Percentiles rank a stretch among this genome's conserved stretches.
Evolutionary conservation across 2,797 vertebrate species (phyloP).

Genomic region (Ptychobarbus kaznakovi): DNA sequence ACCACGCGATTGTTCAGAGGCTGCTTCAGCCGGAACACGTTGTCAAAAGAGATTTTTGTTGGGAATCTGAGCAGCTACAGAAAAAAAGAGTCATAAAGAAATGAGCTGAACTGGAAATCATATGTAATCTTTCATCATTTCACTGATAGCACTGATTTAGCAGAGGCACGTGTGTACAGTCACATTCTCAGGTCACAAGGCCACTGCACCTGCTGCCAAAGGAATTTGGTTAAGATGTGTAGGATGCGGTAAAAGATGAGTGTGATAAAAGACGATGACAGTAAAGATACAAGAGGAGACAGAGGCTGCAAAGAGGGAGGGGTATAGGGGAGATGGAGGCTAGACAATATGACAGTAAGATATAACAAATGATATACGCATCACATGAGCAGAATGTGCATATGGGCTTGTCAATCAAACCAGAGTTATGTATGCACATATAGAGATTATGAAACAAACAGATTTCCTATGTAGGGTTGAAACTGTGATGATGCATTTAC

Average conservation of each 20-base stretch:
- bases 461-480: not conserved
- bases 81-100: not conserved
- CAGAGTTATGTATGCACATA: not conserved
- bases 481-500: not conserved
- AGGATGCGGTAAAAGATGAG: not conserved
- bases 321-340: not conserved
- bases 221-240: not conserved
- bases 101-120: not conserved
- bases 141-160: not conserved
- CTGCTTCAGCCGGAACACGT: conserved; percentile 64
- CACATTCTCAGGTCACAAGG: not conserved
- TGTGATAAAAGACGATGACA: not conserved
- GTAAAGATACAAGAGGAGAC: not conserved
- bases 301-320: not conserved
- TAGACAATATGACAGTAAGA: not conserved
- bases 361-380: not conserved
- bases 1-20: conserved; percentile 57
- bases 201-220: not conserved
- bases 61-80: conserved; percentile 48
- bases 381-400: not conserved
- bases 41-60: not conserved
- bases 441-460: not conserved
- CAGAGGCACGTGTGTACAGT: not conserved
- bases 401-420: not conserved
- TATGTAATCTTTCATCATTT: not conserved